phyloP scores from a whole-genome alignment of 2,888 invertebrate species.

The Dasysyrphus tricinctus region DNA sequence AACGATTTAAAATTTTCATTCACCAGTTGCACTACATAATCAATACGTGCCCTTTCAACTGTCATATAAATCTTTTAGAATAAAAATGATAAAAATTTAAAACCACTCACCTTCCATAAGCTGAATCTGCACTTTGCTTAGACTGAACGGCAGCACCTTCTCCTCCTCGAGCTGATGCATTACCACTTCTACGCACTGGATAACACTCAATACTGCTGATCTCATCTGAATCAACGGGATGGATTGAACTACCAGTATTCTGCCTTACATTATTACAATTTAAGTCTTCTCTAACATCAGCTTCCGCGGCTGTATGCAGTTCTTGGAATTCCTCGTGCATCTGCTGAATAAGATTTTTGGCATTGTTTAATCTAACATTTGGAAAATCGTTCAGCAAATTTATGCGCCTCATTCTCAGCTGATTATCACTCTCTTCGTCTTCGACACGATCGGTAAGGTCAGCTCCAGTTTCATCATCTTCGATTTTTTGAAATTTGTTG shows the following conservation, averaged over 20 bases:
- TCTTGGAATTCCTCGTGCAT: conserved; percentile 80
- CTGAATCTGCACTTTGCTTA: conserved; percentile 87
- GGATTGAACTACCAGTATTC: conserved; percentile 55
- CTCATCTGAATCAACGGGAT: conserved; percentile 81
- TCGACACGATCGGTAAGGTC: conserved; percentile 59
- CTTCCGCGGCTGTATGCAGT: conserved; percentile 77
- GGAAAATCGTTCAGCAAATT: conserved; percentile 76
- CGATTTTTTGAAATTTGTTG: conserved; percentile 81
- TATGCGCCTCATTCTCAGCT: conserved; percentile 57
- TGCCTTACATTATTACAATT: conserved; percentile 51
- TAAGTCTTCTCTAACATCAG: conserved; percentile 46
- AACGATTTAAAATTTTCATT: too few relatives aligned
- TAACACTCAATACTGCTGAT: conserved; percentile 82
- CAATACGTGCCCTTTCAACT: too few relatives aligned
- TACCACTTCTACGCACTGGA: conserved; percentile 76
- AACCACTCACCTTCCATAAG: conserved; percentile 92
- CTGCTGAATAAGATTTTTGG: conserved; percentile 81
- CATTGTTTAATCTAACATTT: conserved; percentile 81
- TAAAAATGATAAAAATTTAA: too few relatives aligned
- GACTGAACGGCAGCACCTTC: conserved; percentile 76
- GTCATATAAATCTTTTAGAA: too few relatives aligned
- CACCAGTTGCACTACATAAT: too few relatives aligned
- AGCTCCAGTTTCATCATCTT: conserved; percentile 75
- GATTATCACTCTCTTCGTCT: conserved; percentile 55
- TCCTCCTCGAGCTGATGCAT: conserved; percentile 76